These are phyloP conservation scores for Champsocephalus esox DNA, from an alignment of 2,797 vertebrate genomes.

Conservation along the genomic window DNA sequence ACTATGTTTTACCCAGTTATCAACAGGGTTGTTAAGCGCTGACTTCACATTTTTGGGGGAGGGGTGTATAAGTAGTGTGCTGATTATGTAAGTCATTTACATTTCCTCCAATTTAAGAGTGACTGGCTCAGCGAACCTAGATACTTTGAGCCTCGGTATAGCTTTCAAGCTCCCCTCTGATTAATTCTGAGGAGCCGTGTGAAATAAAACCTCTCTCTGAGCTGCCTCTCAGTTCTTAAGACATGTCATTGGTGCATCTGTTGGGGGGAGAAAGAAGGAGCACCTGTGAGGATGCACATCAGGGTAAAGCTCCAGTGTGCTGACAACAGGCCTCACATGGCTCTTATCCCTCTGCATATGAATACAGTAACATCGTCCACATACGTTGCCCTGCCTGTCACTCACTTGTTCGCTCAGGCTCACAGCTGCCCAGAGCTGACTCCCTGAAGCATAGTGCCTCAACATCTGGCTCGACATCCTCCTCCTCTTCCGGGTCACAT, in stretches of 20 bases:
- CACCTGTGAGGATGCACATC: slow-evolving; percentile 32
- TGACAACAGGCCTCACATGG: slow-evolving; percentile 62
- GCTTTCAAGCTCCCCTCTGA: slow-evolving; percentile 63
- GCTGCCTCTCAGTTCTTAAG: slow-evolving; percentile 59
- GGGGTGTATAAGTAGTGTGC: slow-evolving; percentile 4
- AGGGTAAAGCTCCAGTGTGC: slow-evolving; percentile 56
- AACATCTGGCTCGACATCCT: slow-evolving; percentile 74
- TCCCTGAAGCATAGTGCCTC: slow-evolving; percentile 60
- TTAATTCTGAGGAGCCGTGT: slow-evolving; percentile 59
- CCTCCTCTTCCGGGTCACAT: slow-evolving; percentile 67
- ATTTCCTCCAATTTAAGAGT: slow-evolving; percentile 69
- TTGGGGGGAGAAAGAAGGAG: slow-evolving; percentile 4
- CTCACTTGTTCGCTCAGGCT: slow-evolving; percentile 58
- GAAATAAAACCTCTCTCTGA: slow-evolving; percentile 68
- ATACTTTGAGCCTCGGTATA: slow-evolving; percentile 56
- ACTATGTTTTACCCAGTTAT: slow-evolving; percentile 57
- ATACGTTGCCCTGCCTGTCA: slow-evolving; percentile 52
- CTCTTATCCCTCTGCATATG: slow-evolving; percentile 55
- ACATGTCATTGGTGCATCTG: slow-evolving; percentile 58
- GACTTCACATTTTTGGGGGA: slow-evolving; percentile 50
- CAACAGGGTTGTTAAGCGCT: slow-evolving; percentile 57
- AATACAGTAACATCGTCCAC: slow-evolving; percentile 21
- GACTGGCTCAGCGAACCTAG: slow-evolving; percentile 68
- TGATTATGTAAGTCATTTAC: slow-evolving; percentile 74
- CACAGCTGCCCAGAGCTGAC: slow-evolving; percentile 4